Conservation (phyloP, 2,113 vertebrate species). For the Ciconia maguari region DNA sequence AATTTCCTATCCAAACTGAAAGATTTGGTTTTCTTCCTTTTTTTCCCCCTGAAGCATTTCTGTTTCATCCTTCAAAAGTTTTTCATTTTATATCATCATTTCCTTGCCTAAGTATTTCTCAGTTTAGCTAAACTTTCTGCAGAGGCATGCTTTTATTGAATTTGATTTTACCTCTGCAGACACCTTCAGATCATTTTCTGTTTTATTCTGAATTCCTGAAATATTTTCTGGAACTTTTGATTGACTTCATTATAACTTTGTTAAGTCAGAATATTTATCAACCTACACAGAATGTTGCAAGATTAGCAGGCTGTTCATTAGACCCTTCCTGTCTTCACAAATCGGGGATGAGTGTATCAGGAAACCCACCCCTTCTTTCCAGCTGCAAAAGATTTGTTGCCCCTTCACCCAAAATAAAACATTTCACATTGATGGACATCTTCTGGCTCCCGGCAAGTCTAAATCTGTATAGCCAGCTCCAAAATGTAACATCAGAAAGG, state of each 20-base stretch:
- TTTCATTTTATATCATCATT: not conserved
- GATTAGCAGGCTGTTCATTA: not conserved
- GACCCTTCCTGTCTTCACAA: not conserved
- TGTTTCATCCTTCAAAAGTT: not conserved
- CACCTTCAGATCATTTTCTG: not conserved
- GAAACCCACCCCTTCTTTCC: not conserved
- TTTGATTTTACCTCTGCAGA: not conserved
- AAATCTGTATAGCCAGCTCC: not conserved
- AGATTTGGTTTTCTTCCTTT: not conserved
- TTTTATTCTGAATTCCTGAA: not conserved
- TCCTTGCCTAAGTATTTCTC: not conserved
- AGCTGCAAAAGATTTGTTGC: not conserved
- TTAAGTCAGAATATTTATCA: not conserved
- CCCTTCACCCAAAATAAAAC: not conserved
- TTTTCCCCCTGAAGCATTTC: not conserved
- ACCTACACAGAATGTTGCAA: not conserved
- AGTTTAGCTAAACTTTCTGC: not conserved
- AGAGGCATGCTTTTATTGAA: not conserved
- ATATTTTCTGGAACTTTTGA: not conserved
- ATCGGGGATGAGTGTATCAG: rapidly evolving
- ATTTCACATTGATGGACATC: not conserved
- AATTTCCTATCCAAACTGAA: not conserved
- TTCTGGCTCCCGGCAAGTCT: slow-evolving; percentile 8
- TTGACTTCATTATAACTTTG: not conserved
- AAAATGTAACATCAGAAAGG: slow-evolving; percentile 1